Conservation (phyloP, 2,113 vertebrate species). For the Peucedramus taeniatus region DNA sequence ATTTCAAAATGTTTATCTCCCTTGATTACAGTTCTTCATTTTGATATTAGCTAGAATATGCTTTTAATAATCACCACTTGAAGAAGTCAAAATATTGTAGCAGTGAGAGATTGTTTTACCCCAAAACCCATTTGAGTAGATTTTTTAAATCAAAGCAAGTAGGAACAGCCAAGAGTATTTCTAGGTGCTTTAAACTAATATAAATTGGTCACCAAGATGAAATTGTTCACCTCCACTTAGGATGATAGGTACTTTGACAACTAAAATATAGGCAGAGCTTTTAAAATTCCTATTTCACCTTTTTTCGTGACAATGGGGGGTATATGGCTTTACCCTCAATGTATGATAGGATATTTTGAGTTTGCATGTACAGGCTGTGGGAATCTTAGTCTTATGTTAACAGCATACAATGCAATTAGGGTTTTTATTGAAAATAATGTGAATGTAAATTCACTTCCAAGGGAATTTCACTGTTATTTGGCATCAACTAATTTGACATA, state of each 20-base stretch:
- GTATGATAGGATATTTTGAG: not conserved
- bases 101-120: not conserved
- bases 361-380: not conserved
- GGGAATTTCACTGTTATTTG: constrained; percentile 28
- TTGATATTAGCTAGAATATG: not conserved
- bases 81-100: not conserved
- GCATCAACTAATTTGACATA: constrained; percentile 51
- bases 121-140: not conserved
- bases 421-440: not conserved
- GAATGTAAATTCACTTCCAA: constrained; percentile 10
- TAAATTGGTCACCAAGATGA: not conserved
- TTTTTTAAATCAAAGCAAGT: not conserved
- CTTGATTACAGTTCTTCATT: not conserved
- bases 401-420: not conserved
- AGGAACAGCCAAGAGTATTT: not conserved
- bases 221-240: not conserved
- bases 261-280: not conserved
- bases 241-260: not conserved
- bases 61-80: not conserved
- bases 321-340: not conserved
- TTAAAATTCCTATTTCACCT: not conserved
- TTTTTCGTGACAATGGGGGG: not conserved
- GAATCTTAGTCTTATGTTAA: not conserved
- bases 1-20: not conserved
- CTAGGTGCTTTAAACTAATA: not conserved